Percentiles rank a stretch among this genome's conserved stretches.
Conservation (phyloP, 2,888 invertebrate genomes). For the Nebria salina region DNA sequence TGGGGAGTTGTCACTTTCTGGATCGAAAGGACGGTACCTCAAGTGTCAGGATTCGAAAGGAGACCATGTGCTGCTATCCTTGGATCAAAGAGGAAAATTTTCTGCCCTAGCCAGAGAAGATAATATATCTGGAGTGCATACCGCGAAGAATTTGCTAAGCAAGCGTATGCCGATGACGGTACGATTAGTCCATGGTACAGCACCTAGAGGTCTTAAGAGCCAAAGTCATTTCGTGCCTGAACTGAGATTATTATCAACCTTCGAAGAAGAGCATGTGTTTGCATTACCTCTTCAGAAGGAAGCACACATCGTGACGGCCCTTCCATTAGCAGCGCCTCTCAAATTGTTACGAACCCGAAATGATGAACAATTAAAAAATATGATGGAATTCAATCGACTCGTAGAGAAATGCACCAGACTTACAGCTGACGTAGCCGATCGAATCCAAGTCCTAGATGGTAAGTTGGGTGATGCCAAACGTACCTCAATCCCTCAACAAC, state of each 20-base stretch:
- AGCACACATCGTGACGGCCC: constrained; percentile 78
- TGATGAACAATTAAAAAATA: constrained; percentile 79
- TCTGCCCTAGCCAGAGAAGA: constrained; percentile 92
- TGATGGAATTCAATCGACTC: constrained; percentile 77
- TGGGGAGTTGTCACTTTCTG: constrained; percentile 74
- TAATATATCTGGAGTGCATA: constrained; percentile 94
- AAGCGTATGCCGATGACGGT: constrained; percentile 94
- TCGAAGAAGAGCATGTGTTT: constrained; percentile 87
- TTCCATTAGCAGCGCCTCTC: constrained; percentile 86
- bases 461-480: constrained; percentile 74
- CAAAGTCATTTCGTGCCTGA: constrained; percentile 86
- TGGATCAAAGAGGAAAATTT: constrained; percentile 91
- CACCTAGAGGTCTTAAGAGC: constrained; percentile 85
- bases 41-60: constrained; percentile 88
- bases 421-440: constrained; percentile 80
- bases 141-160: constrained; percentile 85
- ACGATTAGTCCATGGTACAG: constrained; percentile 88
- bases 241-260: constrained; percentile 81
- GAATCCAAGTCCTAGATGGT: constrained; percentile 83
- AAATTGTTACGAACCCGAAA: constrained; percentile 86
- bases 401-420: constrained; percentile 81
- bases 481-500: constrained; percentile 62
- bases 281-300: constrained; percentile 85
- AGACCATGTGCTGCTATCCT: constrained; percentile 81
- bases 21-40: constrained; percentile 80